phyloP scores from a whole-genome alignment of 1,140 invertebrate species.

The Lucilia cuprina region DNA sequence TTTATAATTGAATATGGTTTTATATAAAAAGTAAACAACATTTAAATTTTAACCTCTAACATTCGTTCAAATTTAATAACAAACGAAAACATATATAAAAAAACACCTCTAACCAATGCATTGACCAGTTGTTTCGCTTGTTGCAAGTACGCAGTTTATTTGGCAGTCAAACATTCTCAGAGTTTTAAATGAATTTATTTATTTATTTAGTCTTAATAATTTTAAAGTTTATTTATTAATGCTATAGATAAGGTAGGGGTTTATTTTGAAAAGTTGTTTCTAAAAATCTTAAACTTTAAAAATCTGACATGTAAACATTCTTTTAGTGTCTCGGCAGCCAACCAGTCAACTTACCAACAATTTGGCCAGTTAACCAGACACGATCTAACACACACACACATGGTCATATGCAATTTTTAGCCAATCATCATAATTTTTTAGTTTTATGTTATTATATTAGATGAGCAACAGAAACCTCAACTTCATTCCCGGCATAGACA shows the following conservation, averaged over 20 bases:
- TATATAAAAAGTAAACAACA: slow-evolving; percentile 18
- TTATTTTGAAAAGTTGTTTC: background rate
- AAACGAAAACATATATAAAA: background rate
- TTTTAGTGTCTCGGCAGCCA: background rate
- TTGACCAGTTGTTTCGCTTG: background rate
- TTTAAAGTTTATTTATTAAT: no score
- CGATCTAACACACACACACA: background rate
- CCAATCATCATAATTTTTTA: slow-evolving; percentile 33
- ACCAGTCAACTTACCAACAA: background rate
- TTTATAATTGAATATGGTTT: background rate
- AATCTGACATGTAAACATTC: background rate
- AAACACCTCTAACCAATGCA: background rate
- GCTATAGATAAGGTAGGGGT: no score
- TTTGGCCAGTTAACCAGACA: background rate
- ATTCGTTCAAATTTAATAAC: slow-evolving; percentile 8
- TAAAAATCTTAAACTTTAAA: background rate
- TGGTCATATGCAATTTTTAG: slow-evolving; percentile 20
- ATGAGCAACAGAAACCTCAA: background rate
- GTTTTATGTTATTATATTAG: slow-evolving; percentile 23
- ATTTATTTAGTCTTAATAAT: background rate
- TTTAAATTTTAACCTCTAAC: slow-evolving; percentile 30
- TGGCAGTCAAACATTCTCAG: background rate
- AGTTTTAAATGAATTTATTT: background rate
- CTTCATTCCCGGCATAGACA: background rate
- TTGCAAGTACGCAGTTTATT: no score